phyloP scores from a whole-genome alignment of 2,113 vertebrate genomes.

The Benthochromis sp. region DNA sequence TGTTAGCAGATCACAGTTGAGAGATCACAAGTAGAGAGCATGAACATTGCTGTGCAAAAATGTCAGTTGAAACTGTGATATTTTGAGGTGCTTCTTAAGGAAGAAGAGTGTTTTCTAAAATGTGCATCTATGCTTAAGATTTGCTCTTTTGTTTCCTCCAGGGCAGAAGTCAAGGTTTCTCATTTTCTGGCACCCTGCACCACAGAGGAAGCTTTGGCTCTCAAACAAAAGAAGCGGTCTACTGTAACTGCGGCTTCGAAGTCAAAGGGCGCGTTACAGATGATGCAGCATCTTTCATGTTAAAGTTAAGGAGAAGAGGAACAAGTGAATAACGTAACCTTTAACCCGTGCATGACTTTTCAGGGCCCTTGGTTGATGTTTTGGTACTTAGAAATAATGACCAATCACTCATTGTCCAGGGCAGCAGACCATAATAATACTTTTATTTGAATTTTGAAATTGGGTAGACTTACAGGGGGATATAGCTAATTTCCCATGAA shows the following conservation, averaged over 20 bases:
- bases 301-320: conserved; percentile 57
- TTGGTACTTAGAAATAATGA: conserved; percentile 23
- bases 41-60: conserved; percentile 14
- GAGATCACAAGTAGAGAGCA: not conserved
- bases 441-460: conserved; percentile 23
- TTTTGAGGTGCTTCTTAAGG: not conserved
- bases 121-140: conserved; percentile 14
- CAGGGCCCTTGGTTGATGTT: conserved; percentile 32
- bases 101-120: not conserved
- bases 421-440: conserved; percentile 17
- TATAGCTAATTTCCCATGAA: conserved; percentile 43
- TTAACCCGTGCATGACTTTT: conserved; percentile 51
- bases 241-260: conserved; percentile 33
- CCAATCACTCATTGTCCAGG: conserved; percentile 27
- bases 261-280: conserved; percentile 49
- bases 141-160: conserved; percentile 42
- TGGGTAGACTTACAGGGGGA: not conserved
- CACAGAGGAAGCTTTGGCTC: conserved; percentile 61
- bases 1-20: not conserved
- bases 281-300: conserved; percentile 71
- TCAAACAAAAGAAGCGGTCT: conserved; percentile 63
- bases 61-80: not conserved
- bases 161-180: conserved; percentile 46
- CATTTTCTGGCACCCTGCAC: conserved; percentile 39
- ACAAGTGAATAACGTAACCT: conserved; percentile 63